Conservation (phyloP, 2,113 vertebrate species). For the Eolophus roseicapilla region DNA sequence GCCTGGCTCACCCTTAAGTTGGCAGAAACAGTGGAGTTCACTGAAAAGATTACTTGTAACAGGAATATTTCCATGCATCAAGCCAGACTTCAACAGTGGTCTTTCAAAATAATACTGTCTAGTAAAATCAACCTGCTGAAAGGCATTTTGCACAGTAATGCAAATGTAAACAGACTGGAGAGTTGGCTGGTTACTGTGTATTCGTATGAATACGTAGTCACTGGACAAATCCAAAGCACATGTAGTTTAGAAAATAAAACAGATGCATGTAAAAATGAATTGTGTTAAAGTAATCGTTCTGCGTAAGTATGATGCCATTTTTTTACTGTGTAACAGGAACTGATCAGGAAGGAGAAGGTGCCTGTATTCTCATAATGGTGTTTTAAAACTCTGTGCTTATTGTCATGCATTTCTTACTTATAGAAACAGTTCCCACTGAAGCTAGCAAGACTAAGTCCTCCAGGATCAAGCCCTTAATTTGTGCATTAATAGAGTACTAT, state of each 20-base stretch:
- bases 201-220: not conserved
- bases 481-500: not conserved
- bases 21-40: not conserved
- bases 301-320: not conserved
- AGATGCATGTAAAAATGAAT: not conserved
- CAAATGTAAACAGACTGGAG: slow-evolving; percentile 25
- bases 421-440: not conserved
- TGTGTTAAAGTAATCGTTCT: not conserved
- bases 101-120: not conserved
- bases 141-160: slow-evolving; percentile 1
- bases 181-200: not conserved
- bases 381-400: not conserved
- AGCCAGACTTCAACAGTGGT: not conserved
- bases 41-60: not conserved
- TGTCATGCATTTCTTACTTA: not conserved
- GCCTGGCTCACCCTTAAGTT: not conserved
- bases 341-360: not conserved
- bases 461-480: slow-evolving; percentile 25
- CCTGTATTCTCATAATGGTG: not conserved
- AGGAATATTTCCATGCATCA: not conserved
- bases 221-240: not conserved
- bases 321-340: not conserved
- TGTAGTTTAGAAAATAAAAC: not conserved
- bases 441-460: not conserved
- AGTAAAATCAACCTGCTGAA: slow-evolving; percentile 39